Evolutionary conservation across 2,797 vertebrate species (phyloP), one percentile per base, ranked within the genome.

Genomic region (Pogoniulus pusillus): DNA sequence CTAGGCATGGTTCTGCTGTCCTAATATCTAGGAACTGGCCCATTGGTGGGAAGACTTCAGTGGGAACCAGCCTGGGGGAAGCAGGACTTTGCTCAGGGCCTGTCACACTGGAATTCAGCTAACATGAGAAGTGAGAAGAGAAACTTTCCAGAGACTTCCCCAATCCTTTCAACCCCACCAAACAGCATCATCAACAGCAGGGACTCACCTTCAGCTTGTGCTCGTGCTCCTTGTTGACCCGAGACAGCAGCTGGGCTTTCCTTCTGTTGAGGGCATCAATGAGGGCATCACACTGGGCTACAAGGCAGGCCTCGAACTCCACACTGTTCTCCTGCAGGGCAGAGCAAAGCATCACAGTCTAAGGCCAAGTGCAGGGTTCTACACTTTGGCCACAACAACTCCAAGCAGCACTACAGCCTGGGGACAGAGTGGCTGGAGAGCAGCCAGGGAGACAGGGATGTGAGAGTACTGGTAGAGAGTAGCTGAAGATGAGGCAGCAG

Each of bases 221-320:
- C 32, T 99, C 99, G 0, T 99, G 99, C 82, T 99, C 99, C 94
- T 99, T 99, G 97, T 98, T 99, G 74, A 99, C 99, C 3, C 98
- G 97, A 20, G 98, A 95, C 72, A 99, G 97, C 93, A 99, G 98
- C 97, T 99, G 99, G 51, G 98, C 98, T 96, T 99, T 99, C 90
- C 99, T 98, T 59, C 99, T 97, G 97, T 99, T 99, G 88, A 99
- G 97, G 63, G 99, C 99, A 0, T 99, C 99, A 4, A 99, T 99
- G 91, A 99, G 98, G 49, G 99, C 99, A 0, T 99, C 99, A n/a
- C 99, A 99, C 94, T 99, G 99, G 15, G 99, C 99, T 72, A 99
- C 99, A 96, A 99, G 95, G 91, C 99, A 99, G 43, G 99, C 99
- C 93, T 99, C 99, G 1, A 99, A 99, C 97, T 99, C 99, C 97